phyloP scores from a whole-genome alignment of 92 coral and sea anemone genomes.

The Siderastrea radians region DNA sequence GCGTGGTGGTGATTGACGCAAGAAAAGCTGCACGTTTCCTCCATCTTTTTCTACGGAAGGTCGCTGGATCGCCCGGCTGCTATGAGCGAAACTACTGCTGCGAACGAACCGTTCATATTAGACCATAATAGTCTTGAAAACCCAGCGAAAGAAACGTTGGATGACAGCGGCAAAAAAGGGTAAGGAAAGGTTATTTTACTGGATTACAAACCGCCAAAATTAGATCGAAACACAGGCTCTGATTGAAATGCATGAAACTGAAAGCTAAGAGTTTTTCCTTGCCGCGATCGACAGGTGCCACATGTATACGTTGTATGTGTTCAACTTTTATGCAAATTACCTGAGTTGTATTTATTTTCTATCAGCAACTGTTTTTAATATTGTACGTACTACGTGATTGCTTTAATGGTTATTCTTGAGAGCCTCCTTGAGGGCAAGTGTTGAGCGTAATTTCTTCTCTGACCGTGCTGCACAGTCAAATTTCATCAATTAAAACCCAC shows the following conservation, averaged over 20 bases:
- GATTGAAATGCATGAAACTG: neutral
- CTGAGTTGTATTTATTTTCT: neutral
- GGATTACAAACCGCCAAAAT: neutral
- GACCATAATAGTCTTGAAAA: constrained; percentile 14
- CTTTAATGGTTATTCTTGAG: neutral
- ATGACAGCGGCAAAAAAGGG: neutral
- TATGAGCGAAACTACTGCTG: constrained; percentile 14
- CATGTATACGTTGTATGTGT: neutral
- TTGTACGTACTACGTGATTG: neutral
- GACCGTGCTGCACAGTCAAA: too few species aligned
- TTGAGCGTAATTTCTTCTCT: neutral
- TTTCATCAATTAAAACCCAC: too few species aligned
- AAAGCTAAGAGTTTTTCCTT: neutral
- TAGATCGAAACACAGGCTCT: neutral
- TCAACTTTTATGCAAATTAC: neutral
- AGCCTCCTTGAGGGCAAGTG: neutral
- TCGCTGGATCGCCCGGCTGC: neutral
- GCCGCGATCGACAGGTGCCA: neutral
- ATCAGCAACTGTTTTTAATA: neutral
- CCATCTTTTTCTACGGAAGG: neutral
- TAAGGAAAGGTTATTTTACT: constrained; percentile 5
- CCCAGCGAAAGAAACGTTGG: neutral
- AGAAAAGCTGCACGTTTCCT: neutral
- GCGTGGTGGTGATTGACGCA: neutral
- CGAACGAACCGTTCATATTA: constrained; percentile 10